Evolutionary conservation across 2,888 invertebrate species (phyloP), one percentile per base, ranked within the genome.

Genomic region (Coecobrya sp.): DNA sequence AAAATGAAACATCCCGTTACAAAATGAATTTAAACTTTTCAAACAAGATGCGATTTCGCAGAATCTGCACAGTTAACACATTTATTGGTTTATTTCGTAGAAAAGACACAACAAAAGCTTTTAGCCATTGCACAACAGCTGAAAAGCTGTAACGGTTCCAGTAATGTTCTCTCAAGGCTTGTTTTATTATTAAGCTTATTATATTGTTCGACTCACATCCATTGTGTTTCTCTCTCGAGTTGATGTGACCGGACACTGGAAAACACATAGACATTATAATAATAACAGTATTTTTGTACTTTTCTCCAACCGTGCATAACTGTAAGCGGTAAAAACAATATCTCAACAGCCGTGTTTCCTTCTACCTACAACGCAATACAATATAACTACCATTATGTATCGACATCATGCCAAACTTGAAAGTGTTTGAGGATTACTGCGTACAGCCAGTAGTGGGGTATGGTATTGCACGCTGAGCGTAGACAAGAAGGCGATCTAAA

Each of bases 341-440:
- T 52, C 76, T 79, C 76, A 79, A 79, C 73, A 73, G 19, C 45
- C 73, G 11, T 73, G 73, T 73, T 62, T 36, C 73, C n/a, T 8
- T n/a, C 16, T 42, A 62, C 70, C 27, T 13, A 70, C 13, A 30
- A 70, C 70, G 36, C 36, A 36, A 36, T 36, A 42, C 45, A 73
- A 73, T 42, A 45, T 19, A 19, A 5, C 5, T n/a, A 59, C 5
- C 19, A 19, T 1, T 27, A 62, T 2, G 8, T 27, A 65, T 65
- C 27, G 13, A 65, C 65, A 65, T 65, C 27, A 7, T 27, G 65
- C 42, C 45, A 73, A 73, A n/a, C 36, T 73, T 19, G 16, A 73
- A 45, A 42, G 42, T 42, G 42, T 73, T 73, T n/a, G 7, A 19
- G 42, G 73, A 73, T 73, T 73, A 42, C 42, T 73, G 27, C 19